phyloP scores from a whole-genome alignment of 2,113 vertebrate species.

The Crotalus tigris region DNA sequence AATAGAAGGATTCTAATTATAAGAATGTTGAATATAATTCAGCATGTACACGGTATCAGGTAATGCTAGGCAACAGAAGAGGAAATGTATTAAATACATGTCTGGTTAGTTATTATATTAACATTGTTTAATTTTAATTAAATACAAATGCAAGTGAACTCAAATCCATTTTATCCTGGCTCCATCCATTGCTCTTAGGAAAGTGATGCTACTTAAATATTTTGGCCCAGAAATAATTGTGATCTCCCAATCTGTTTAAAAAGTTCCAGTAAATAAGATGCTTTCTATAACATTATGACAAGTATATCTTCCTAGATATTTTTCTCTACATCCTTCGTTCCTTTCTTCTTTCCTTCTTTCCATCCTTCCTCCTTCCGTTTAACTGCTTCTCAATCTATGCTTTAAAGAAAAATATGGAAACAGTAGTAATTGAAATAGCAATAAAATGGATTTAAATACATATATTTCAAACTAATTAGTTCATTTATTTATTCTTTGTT shows the following conservation, averaged over 20 bases:
- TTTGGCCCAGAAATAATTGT: neutral
- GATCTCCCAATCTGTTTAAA: neutral
- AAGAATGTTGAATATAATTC: neutral
- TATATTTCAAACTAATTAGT: neutral
- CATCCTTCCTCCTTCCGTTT: neutral
- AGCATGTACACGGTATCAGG: neutral
- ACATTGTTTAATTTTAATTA: neutral
- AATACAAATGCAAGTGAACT: neutral
- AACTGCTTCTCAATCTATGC: neutral
- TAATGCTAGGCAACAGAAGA: neutral
- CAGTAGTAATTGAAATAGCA: neutral
- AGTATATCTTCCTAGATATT: neutral
- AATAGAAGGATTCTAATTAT: neutral
- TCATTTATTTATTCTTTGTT: neutral
- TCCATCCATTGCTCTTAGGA: neutral
- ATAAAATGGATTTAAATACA: neutral
- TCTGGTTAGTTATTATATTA: neutral
- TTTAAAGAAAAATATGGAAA: neutral
- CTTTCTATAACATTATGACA: neutral
- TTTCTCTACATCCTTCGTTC: neutral
- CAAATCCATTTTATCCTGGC: neutral
- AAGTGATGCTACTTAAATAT: neutral
- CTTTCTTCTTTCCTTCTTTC: neutral
- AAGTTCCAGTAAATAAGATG: neutral
- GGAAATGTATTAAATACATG: neutral